Evolutionary conservation across 2,797 vertebrate species (phyloP).

Genomic region (Garrulus glandarius): DNA sequence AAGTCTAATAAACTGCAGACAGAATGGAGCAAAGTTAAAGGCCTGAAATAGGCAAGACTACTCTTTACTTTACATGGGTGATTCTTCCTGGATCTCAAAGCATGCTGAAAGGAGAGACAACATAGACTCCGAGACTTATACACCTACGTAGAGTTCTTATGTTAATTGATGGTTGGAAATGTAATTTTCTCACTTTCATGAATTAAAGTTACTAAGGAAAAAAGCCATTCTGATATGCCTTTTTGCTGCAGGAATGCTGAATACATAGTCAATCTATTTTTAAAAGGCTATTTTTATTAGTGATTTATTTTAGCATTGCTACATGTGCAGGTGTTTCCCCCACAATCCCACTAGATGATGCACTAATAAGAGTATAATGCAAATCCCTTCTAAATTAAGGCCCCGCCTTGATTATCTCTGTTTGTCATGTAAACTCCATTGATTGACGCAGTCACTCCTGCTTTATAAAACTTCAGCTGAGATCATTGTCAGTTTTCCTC

Average conservation of each 20-base stretch:
- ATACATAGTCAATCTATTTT: not conserved
- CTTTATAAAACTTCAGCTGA: not conserved
- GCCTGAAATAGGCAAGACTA: not conserved
- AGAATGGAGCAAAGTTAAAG: not conserved
- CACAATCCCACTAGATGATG: not conserved
- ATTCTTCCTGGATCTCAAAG: not conserved
- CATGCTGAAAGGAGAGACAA: not conserved
- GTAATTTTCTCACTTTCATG: not conserved
- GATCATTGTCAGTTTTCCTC: not conserved
- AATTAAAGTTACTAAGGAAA: not conserved
- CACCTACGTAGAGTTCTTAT: not conserved
- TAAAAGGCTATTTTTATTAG: not conserved
- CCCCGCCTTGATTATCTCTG: not conserved
- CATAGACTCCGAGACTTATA: fast-evolving
- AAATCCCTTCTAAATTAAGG: not conserved
- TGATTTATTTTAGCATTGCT: not conserved
- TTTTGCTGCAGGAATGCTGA: not conserved
- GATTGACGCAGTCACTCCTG: not conserved
- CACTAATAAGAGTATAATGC: not conserved
- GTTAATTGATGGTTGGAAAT: not conserved
- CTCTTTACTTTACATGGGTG: not conserved
- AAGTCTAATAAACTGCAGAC: not conserved
- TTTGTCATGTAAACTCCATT: not conserved
- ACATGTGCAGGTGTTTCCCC: fast-evolving
- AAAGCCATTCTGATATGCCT: not conserved